These are phyloP conservation scores for Helostoma temminkii DNA, from an alignment of 2,797 vertebrate genomes.

Conservation along the genomic window DNA sequence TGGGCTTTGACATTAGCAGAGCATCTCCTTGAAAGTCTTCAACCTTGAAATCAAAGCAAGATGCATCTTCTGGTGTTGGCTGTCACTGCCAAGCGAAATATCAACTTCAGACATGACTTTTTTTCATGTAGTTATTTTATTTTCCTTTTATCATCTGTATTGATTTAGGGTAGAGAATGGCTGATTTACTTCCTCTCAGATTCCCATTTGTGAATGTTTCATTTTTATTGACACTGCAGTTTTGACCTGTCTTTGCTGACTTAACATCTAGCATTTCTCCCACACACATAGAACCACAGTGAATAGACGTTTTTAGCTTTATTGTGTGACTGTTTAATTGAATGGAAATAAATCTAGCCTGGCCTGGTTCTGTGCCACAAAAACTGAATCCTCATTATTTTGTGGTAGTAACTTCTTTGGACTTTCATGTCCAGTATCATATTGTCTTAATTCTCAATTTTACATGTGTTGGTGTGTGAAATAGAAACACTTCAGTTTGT, in stretches of 20 bases:
- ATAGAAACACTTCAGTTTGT: constrained; percentile 40
- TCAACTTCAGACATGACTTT: constrained; percentile 8
- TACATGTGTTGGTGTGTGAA: no score
- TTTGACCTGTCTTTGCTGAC: no score
- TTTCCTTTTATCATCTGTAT: not conserved
- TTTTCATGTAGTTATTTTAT: not conserved
- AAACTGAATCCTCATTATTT: constrained; percentile 58
- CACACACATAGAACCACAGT: no score
- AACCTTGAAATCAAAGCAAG: constrained; percentile 36
- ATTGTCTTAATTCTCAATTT: constrained; percentile 59
- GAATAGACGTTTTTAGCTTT: no score
- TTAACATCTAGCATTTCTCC: no score
- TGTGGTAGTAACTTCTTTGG: constrained; percentile 42
- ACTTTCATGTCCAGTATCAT: no score
- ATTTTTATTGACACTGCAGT: constrained; percentile 30
- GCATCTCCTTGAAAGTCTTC: constrained; percentile 49
- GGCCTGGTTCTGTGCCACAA: constrained; percentile 11
- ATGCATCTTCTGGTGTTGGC: not conserved
- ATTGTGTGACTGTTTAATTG: no score
- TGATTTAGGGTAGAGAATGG: not conserved
- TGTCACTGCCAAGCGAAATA: constrained; percentile 6
- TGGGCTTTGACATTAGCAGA: constrained; percentile 55
- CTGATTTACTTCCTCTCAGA: not conserved
- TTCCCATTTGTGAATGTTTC: constrained; percentile 21
- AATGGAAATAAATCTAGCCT: no score